Percentiles rank a stretch among this genome's conserved stretches.
These are phyloP conservation scores for Sesia apiformis DNA, from an alignment of 2,888 invertebrate species.

Conservation along the genomic window DNA sequence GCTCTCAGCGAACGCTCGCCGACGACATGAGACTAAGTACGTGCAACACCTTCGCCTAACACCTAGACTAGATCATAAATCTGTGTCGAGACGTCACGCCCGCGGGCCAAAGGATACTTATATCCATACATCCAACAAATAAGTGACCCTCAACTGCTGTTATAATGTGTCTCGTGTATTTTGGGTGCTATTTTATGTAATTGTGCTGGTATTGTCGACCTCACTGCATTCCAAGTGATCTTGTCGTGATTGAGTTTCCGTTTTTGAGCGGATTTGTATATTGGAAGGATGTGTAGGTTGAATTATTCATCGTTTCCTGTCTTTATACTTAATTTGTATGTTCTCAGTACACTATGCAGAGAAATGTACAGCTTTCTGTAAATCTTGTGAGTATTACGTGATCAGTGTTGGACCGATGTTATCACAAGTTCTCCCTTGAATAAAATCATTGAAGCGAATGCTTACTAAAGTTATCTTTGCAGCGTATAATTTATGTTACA, in stretches of 20 bases:
- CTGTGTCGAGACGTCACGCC: constrained; percentile 24
- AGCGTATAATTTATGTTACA: too few species aligned
- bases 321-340: constrained; percentile 26
- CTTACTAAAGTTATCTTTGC: neutral
- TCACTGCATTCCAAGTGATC: neutral
- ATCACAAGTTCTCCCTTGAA: neutral
- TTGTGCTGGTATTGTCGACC: constrained; percentile 2
- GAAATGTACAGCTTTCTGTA: neutral
- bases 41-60: constrained; percentile 33
- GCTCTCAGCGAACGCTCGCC: constrained; percentile 49
- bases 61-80: constrained; percentile 39
- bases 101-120: constrained; percentile 10
- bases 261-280: constrained; percentile 31
- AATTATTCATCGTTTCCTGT: constrained; percentile 43
- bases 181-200: constrained; percentile 9
- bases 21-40: constrained; percentile 68
- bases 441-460: neutral
- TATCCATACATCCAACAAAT: constrained; percentile 3
- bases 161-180: too few species aligned
- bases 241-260: constrained; percentile 23
- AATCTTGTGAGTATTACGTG: neutral
- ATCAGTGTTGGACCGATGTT: neutral
- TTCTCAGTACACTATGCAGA: neutral
- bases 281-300: constrained; percentile 37
- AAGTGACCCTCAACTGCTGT: neutral